Evolutionary conservation across 2,113 vertebrate species (phyloP), one percentile per base, ranked within the genome.

Genomic region (Chaetodon trifascialis): DNA sequence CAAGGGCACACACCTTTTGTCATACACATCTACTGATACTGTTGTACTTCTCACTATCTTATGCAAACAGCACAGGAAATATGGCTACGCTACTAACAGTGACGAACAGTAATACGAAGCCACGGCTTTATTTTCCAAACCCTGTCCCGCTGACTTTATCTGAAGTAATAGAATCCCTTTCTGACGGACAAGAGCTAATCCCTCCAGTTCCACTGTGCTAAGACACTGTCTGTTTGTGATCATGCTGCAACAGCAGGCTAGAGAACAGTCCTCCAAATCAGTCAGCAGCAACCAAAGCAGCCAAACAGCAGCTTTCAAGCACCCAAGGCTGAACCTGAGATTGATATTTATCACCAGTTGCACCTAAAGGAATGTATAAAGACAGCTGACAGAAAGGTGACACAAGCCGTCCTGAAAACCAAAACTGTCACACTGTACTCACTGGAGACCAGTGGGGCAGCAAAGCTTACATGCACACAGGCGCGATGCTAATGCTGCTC

Each of bases 111-210:
- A 30, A 30, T 30, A 30, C 30, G 30, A 30, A 30, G 30, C 30
- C 30, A 30, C 30, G 30, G 30, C 30, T 65, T 56, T 74, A 25
- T 36, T 46, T 42, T 49, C 25, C 52, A 21, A 56, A 66, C 46
- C 30, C 30, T 36, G 1, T 10, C 46, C n/a, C 0, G 5, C 67
- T 56, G 55, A 63, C 72, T 76, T 79, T 62, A 65, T 87, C 79
- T 77, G 47, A 56, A 52, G 82, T 78, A 68, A 90, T 0, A 75
- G 11, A 70, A 74, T 77, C 79, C 54, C 17, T 8, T 15, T 60
- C 23, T 73, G 71, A 79, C 77, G 62, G 75, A 66, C 17, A 1
- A 52, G 49, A 40, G 46, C 58, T 74, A 52, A 85, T 81, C 72
- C 76, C 38, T 71, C 4, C 36, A 62, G 55, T 71, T 70, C 11